These are phyloP conservation scores for Drosophila willistoni DNA, from an alignment of 1,140 invertebrate species.

Conservation along the genomic window DNA sequence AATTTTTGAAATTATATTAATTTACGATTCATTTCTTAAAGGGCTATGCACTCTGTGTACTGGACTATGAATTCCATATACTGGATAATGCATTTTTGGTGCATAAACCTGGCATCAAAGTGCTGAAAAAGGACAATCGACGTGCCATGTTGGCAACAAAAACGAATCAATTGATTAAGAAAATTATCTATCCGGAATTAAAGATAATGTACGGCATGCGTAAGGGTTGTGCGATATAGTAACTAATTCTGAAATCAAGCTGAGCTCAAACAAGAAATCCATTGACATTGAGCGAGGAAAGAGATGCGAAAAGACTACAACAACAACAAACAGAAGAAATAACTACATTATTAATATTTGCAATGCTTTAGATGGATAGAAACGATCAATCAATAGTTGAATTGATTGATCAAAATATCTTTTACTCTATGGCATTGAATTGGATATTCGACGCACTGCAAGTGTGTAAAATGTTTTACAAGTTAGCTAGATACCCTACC, in stretches of 20 bases:
- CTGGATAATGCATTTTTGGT: conserved; percentile 95
- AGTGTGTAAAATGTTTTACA: conserved; percentile 48
- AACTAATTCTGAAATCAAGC: conserved; percentile 76
- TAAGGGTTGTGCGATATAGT: conserved; percentile 92
- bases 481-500: conserved; percentile 60
- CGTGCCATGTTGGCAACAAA: conserved; percentile 89
- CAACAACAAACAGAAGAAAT: conserved; percentile 40
- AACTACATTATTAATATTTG: conserved; percentile 65
- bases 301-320: conserved; percentile 64
- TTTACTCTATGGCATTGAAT: conserved; percentile 4
- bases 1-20: conserved; percentile 16
- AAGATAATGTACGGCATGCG: conserved; percentile 91
- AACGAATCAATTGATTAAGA: conserved; percentile 91
- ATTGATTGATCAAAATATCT: conserved; percentile 11
- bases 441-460: conserved; percentile 52
- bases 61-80: conserved; percentile 95
- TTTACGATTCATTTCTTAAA: conserved; percentile 83
- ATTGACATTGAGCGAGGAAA: conserved; percentile 33
- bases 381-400: not conserved
- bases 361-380: conserved; percentile 61
- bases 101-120: conserved; percentile 94
- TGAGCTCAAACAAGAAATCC: conserved; percentile 46
- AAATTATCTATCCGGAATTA: conserved; percentile 92
- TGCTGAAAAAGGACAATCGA: conserved; percentile 89
- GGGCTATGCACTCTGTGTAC: conserved; percentile 93